A percentile compares a stretch with the other conserved stretches of the same genome.
phyloP scores from a whole-genome alignment of 2,113 vertebrate species.

The Pollimyrus isidori region DNA sequence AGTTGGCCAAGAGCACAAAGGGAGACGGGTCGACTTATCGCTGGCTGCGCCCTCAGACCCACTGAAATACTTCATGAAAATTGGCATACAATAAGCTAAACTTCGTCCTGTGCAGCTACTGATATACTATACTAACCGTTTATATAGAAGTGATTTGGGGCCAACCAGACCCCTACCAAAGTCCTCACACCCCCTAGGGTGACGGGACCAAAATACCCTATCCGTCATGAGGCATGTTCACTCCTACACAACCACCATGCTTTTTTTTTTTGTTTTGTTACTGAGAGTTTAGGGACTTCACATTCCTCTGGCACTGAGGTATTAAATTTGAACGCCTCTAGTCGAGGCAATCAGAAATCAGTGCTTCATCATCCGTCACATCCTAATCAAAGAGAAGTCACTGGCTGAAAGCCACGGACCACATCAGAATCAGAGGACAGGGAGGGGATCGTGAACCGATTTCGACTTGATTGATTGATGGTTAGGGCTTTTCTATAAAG shows the following conservation, averaged over 20 bases:
- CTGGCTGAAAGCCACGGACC: neutral
- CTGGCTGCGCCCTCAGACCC: slow-evolving; percentile 38
- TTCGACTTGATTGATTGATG: neutral
- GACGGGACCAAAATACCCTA: neutral
- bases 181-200: neutral
- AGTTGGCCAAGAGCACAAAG: slow-evolving; percentile 44
- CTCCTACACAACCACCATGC: neutral
- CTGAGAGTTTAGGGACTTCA: neutral
- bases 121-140: no score
- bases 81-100: neutral
- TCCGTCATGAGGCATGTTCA: neutral
- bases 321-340: slow-evolving; percentile 1
- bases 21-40: slow-evolving; percentile 46
- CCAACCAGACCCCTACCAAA: no score
- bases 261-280: neutral
- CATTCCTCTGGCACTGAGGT: neutral
- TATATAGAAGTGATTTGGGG: neutral
- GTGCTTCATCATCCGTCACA: neutral
- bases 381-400: slow-evolving; percentile 5
- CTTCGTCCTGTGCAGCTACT: neutral
- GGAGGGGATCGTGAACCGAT: neutral
- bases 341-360: slow-evolving; percentile 14
- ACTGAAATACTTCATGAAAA: slow-evolving; percentile 12
- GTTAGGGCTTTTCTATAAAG: neutral
- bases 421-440: slow-evolving; percentile 10